These are phyloP conservation scores for Barbus barbus DNA, from an alignment of 2,113 vertebrate genomes.

Conservation along the genomic window DNA sequence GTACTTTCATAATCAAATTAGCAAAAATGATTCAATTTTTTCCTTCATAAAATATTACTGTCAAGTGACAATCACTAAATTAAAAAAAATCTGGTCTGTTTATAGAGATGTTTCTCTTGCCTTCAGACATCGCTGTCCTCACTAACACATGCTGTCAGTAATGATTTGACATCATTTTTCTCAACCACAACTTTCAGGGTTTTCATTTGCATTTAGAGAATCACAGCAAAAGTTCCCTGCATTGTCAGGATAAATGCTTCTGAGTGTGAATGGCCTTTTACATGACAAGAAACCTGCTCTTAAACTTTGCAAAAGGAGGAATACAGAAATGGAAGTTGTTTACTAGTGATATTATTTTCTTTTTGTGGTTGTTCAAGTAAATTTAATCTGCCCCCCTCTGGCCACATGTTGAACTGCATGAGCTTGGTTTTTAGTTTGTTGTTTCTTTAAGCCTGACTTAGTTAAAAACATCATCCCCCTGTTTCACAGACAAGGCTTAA, in stretches of 20 bases:
- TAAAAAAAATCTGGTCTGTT: not conserved
- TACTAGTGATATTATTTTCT: not conserved
- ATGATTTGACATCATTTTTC: not conserved
- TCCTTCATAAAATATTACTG: not conserved
- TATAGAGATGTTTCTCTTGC: slow-evolving; percentile 8
- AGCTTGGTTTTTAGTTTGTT: not conserved
- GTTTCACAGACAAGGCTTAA: no score
- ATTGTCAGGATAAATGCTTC: not conserved
- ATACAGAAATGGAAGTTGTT: not conserved
- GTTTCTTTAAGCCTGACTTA: no score
- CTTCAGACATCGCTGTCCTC: not conserved
- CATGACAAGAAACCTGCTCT: not conserved
- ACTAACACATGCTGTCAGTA: not conserved
- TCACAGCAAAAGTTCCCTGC: not conserved
- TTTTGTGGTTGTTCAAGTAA: not conserved
- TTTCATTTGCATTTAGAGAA: not conserved
- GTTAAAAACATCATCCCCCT: no score
- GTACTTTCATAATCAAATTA: not conserved
- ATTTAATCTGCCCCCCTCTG: not conserved
- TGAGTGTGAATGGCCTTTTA: not conserved
- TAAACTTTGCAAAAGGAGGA: not conserved
- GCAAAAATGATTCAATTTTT: not conserved
- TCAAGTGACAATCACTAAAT: not conserved
- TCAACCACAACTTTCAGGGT: not conserved
- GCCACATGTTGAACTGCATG: not conserved